A percentile compares a stretch with the other conserved stretches of the same genome.
Evolutionary conservation across 2,113 vertebrate genomes (phyloP).

Genomic region (Hymenochirus boettgeri): DNA sequence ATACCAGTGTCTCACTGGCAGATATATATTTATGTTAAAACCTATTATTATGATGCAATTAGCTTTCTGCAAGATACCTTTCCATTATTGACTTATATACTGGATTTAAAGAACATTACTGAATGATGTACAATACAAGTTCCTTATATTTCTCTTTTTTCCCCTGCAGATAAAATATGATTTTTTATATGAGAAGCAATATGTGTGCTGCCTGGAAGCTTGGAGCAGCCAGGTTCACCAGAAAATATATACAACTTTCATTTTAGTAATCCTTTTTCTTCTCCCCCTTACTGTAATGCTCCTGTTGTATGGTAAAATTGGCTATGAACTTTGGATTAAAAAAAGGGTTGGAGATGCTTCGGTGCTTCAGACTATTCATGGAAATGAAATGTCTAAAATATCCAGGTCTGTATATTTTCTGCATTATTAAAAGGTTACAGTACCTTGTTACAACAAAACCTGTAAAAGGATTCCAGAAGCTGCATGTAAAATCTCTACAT

Average conservation of each 20-base stretch:
- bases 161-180: slow-evolving; percentile 78
- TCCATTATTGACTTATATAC: no score
- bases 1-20: no score
- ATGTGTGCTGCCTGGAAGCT: slow-evolving; percentile 72
- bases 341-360: slow-evolving; percentile 71
- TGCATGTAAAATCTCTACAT: no score
- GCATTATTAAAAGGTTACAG: background rate
- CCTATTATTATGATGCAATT: no score
- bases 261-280: slow-evolving; percentile 73
- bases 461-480: no score
- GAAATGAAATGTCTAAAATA: slow-evolving; percentile 69
- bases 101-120: no score
- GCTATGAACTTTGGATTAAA: slow-evolving; percentile 70
- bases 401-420: slow-evolving; percentile 54
- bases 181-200: slow-evolving; percentile 71
- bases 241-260: slow-evolving; percentile 70
- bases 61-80: no score
- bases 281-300: slow-evolving; percentile 68
- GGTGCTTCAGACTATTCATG: slow-evolving; percentile 68
- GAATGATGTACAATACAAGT: background rate
- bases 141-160: background rate
- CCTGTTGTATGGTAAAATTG: slow-evolving; percentile 70
- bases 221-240: slow-evolving; percentile 62
- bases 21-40: no score
- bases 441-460: no score